Evolutionary conservation across 92 coral and sea anemone genomes (phyloP).

Genomic region (Parazoanthus swiftii): DNA sequence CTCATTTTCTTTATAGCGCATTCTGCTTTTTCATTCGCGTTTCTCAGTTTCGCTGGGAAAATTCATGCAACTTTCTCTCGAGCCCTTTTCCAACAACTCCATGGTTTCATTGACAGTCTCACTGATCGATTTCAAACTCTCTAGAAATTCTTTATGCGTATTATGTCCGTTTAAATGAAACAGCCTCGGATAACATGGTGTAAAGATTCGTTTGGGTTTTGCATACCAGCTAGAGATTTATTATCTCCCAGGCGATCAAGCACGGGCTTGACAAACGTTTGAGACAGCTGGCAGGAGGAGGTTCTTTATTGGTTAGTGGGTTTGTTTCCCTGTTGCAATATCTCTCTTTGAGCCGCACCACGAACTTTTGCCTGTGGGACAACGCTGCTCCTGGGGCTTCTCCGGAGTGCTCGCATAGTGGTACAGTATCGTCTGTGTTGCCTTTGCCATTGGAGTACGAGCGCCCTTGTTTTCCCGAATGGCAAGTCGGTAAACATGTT

Average conservation of each 20-base stretch:
- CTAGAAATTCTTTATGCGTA: too few species aligned
- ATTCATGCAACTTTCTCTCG: too few species aligned
- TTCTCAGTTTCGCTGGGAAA: too few species aligned
- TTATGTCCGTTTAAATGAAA: too few species aligned
- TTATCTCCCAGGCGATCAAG: conserved; percentile 10
- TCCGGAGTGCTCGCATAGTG: conserved; percentile 35
- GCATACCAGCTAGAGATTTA: conserved; percentile 18
- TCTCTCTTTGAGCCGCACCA: conserved; percentile 45
- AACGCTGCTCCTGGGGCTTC: conserved; percentile 31
- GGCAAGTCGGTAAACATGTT: too few species aligned
- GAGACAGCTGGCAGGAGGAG: conserved; percentile 28
- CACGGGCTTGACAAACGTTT: conserved; percentile 30
- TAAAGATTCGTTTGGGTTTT: conserved; percentile 35
- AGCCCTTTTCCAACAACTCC: too few species aligned
- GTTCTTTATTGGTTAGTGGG: conserved; percentile 33
- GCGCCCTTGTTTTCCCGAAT: conserved; percentile 21
- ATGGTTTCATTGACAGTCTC: too few species aligned
- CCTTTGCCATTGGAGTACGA: conserved; percentile 29
- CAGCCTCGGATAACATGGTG: conserved; percentile 37
- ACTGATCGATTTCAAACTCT: too few species aligned
- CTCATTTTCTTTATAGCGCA: too few species aligned
- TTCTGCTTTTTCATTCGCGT: too few species aligned
- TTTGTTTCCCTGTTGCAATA: conserved; percentile 2
- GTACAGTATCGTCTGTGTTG: conserved; percentile 13
- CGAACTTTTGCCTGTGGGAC: conserved; percentile 29